Base-by-base conservation (phyloP, 2,113 vertebrate species). In the Grammomys dolichurus region DNA sequence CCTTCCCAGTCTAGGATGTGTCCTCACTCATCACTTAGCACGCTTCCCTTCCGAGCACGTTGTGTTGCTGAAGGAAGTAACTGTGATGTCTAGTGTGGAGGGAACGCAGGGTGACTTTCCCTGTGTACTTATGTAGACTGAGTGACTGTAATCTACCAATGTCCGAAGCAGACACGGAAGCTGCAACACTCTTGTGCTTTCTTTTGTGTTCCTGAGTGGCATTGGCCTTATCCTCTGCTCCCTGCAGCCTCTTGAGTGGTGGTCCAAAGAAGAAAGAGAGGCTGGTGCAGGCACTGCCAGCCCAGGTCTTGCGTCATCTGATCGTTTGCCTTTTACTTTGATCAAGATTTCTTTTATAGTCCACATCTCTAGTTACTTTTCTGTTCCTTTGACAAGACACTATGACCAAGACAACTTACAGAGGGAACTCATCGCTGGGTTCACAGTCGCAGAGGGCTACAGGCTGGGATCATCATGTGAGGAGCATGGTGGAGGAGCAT, bases 141-240 rank as follows among this genome's bases (percentile, higher is more conserved):
- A 22, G n/a, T 36, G 40, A 6, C 40, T 17, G 82, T 48, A 28
- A 28, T 82, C 11, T 8, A 2, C 46, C 40, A 6, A 0, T 24
- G 14, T 10, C 28, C 8, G 12, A 12, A 77, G 22, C 0, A 46
- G 58, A n/a, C 1, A 0, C 26, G 1, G 67, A 75, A 16, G 40
- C 48, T 1, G 2, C 1, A 17, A 43, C 0, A 1, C 31, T 33
- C 40, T 33, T 2, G 5, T 11, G 58, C 28, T 65, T 13, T 46
- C 51, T 63, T 54, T 12, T 81, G 3, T 48, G 40, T n/a, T 56
- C 20, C 48, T 46, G 85, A n/a, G 63, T 17, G 7, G 4, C 16
- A 5, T 26, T 20, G 4, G 0, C 2, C 11, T 67, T 48, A 3
- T 1, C 8, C 20, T 26, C 63, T 60, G 1, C 60, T 17, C 46